A percentile compares a stretch with the other conserved stretches of the same genome.
Evolutionary conservation across 2,888 invertebrate genomes (phyloP).

Genomic region (Drosophila cracens): DNA sequence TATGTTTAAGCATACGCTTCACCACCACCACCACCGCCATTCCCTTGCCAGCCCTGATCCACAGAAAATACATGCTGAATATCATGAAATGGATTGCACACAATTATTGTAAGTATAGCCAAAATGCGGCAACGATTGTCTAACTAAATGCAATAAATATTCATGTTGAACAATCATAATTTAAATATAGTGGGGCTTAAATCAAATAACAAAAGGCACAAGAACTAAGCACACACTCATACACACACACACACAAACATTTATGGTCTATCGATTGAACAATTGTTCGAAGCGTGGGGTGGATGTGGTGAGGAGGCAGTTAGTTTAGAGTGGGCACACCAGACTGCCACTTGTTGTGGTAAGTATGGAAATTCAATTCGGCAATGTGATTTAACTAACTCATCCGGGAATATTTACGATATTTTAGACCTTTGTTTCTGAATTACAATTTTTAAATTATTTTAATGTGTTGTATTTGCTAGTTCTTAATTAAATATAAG

Average conservation of each 20-base stretch:
- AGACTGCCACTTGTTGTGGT: constrained; percentile 2
- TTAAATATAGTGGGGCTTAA: constrained; percentile 69
- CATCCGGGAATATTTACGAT: neutral
- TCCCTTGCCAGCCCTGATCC: neutral
- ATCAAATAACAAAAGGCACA: constrained; percentile 63
- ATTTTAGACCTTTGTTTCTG: neutral
- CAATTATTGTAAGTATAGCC: neutral
- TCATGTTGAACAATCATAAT: constrained; percentile 74
- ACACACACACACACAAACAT: constrained; percentile 8
- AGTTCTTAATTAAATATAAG: neutral
- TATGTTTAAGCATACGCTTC: neutral
- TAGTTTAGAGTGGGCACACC: neutral
- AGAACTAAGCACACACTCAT: constrained; percentile 25
- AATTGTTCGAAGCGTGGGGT: constrained; percentile 9
- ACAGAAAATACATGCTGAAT: constrained; percentile 4
- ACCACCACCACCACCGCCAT: neutral
- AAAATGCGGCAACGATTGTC: constrained; percentile 40
- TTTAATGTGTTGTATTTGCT: neutral
- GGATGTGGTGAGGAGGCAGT: neutral
- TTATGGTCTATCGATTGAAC: constrained; percentile 54
- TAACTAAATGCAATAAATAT: constrained; percentile 66
- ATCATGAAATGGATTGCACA: constrained; percentile 20
- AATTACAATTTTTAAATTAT: neutral
- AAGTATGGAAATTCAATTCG: neutral
- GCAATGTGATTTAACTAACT: neutral